Evolutionary conservation across 2,797 vertebrate genomes (phyloP).

Genomic region (Lithobates sylvaticus): DNA sequence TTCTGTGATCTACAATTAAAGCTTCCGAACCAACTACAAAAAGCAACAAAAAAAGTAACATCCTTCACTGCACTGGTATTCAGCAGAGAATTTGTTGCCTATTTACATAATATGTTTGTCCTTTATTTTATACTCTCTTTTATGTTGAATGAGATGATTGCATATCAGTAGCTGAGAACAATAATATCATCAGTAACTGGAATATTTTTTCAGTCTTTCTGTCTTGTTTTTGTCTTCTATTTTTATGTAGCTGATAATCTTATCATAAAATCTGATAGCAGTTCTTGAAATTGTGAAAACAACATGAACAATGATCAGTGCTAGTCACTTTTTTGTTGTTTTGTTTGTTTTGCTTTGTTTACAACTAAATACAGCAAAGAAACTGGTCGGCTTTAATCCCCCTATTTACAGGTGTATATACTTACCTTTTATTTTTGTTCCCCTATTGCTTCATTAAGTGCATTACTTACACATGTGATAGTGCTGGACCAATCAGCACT

Average conservation of each 20-base stretch:
- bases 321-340: too few species aligned
- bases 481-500: too few species aligned
- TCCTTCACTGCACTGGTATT: conserved; percentile 4
- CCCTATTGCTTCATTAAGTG: too few species aligned
- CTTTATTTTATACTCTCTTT: conserved; percentile 16
- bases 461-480: too few species aligned
- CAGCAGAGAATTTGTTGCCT: conserved; percentile 1
- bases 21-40: conserved; percentile 15
- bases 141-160: conserved; percentile 36
- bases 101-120: conserved; percentile 31
- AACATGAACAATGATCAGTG: too few species aligned
- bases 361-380: too few species aligned
- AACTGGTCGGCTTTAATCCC: too few species aligned
- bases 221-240: background rate
- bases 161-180: conserved; percentile 9
- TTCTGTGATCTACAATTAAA: conserved; percentile 12
- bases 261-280: conserved; percentile 26
- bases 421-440: too few species aligned
- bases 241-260: conserved; percentile 12
- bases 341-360: too few species aligned
- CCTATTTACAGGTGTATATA: too few species aligned
- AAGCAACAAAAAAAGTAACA: background rate
- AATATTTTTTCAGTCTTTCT: background rate
- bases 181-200: background rate
- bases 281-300: too few species aligned